Evolutionary conservation across 2,888 invertebrate genomes (phyloP).

Genomic region (Apocheima hispidaria): DNA sequence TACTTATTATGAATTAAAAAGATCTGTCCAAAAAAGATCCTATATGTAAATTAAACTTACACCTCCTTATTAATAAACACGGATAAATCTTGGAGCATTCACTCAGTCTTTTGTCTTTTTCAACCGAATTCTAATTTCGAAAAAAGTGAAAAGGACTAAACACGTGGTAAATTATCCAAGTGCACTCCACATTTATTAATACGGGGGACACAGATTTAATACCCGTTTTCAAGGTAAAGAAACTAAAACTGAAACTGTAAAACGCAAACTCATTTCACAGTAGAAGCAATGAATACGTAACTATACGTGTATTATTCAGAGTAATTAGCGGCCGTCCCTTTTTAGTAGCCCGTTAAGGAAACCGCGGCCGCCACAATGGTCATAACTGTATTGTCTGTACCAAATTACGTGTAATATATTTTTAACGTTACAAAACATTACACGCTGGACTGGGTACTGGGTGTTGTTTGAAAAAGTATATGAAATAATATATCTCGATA

Average conservation of each 20-base stretch:
- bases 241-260: conserved; percentile 34
- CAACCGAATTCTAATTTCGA: no score
- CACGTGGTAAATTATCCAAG: no score
- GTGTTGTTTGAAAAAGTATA: no score
- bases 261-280: conserved; percentile 49
- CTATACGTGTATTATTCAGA: conserved; percentile 68
- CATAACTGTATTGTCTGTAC: conserved; percentile 61
- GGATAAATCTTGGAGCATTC: no score
- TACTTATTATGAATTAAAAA: no score
- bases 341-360: conserved; percentile 62
- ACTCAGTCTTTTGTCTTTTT: no score
- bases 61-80: no score
- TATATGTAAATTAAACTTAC: no score
- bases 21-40: no score
- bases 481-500: no score
- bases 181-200: no score
- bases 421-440: conserved; percentile 18
- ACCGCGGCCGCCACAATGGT: conserved; percentile 58
- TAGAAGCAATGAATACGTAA: conserved; percentile 58
- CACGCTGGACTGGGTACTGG: conserved; percentile 3
- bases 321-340: conserved; percentile 72
- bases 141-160: no score
- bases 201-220: neutral
- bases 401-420: conserved; percentile 29
- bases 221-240: neutral